Base-by-base conservation (phyloP, 2,113 vertebrate species). In the Trichomycterus rosablanca region DNA sequence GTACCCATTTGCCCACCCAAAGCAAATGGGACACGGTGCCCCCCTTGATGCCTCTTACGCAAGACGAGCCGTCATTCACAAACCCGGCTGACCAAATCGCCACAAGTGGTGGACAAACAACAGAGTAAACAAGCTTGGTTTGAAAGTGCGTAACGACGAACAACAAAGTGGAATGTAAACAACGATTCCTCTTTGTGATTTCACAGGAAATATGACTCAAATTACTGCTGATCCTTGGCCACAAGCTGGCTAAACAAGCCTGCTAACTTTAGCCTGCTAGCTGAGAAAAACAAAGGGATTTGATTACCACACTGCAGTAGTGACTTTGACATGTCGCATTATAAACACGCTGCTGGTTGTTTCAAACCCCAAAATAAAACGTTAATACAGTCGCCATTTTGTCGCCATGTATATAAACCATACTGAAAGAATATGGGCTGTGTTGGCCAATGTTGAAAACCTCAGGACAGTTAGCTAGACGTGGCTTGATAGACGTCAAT, bases 261-360 rank as follows among this genome's bases (percentile, higher is more conserved):
- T 37, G 49, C 66, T 66, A 70, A 67, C 46, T 54, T 59, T 63
- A 74, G 67, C 66, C 15, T 51, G 52, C 58, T 70, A 66, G 67
- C 62, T 39, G 52, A 66, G 19, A 63, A 65, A 70, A 72, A 76
- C 74, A 73, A 76, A 76, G 74, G 63, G 67, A 61, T 59, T 63
- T 63, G 54, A 67, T 67, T 34, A 63, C 58, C 51, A 11, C 53
- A 22, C 53, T 58, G 46, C 58, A 56, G 28, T 9, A 51, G 18
- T 19, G 8, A 7, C 44, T 63, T 45, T n/a, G 51, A 28, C 12
- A 15, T 6, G 5, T 19, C 10, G 20, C 43, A 42, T 43, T 7
- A 10, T 5, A 23, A 56, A 44, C 19, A 14, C 39, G 26, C 26
- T 30, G n/a, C n/a, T n/a, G n/a, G n/a, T n/a, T n/a, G n/a, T n/a